Base-by-base conservation (phyloP, 2,113 vertebrate species). In the Acrocephalus kingi region DNA sequence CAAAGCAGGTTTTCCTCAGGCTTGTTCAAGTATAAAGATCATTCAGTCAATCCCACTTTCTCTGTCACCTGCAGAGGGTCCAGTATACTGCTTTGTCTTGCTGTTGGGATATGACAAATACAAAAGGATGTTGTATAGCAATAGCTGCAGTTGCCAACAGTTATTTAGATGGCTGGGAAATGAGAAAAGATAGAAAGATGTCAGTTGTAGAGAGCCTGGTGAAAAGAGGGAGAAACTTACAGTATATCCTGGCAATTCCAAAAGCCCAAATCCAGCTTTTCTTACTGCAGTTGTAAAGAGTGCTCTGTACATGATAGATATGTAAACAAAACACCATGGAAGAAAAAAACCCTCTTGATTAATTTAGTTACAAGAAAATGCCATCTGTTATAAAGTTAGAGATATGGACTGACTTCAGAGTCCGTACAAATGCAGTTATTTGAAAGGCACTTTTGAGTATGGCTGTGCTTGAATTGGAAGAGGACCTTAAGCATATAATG, bases 121-220 rank as follows among this genome's bases (percentile, higher is more conserved):
- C 28, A 61, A 33, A 64, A 84, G 20, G 21, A 48, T n/a, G 41
- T 41, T 72, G 30, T 35, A 13, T 4, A 77, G 54, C 31, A 63
- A 4, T 35, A 86, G 35, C 41, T 84, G 51, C 55, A 62, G 31
- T 41, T 0, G 0, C 33, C 51, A 52, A 2, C 37, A 25, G 28
- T 46, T 68, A 41, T 13, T 73, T 56, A 52, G 43, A 76, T 25
- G n/a, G 5, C 30, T 89, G 67, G 39, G 21, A 21, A 15, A 19
- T 80, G 41, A 81, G 64, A 41, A 64, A 61, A 37, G 37, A 24
- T 43, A 59, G 58, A 67, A 90, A 31, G 30, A 45, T 68, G 12
- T 2, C 69, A 39, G 20, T 72, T 85, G 39, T 63, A 68, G 56
- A 59, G 25, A 68, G 14, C 41, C 33, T 77, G 33, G 23, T 74